A percentile compares a stretch with the other conserved stretches of the same genome.
Evolutionary conservation across 2,888 invertebrate species (phyloP).

Genomic region (Phengaris arion): DNA sequence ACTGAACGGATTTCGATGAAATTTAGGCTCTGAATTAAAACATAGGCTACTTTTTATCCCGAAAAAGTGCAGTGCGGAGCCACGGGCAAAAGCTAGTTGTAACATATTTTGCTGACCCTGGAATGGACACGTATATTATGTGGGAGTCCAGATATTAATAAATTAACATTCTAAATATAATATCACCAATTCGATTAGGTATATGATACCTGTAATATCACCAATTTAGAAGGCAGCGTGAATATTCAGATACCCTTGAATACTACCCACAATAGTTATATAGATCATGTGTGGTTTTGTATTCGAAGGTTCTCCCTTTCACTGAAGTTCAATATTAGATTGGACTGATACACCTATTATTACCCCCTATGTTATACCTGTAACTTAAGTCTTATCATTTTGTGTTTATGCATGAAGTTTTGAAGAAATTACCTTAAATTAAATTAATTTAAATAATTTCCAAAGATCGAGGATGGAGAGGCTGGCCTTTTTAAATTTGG

Average conservation of each 20-base stretch:
- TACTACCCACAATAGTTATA: conserved; percentile 16
- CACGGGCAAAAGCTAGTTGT: background rate
- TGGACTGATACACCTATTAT: background rate
- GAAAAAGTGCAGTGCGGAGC: no score
- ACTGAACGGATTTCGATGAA: no score
- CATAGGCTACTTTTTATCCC: no score
- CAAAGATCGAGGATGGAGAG: no score
- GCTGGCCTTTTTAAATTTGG: no score
- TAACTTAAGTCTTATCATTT: background rate
- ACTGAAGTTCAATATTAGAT: conserved; percentile 24
- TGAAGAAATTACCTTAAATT: no score
- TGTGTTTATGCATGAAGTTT: background rate
- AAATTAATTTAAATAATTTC: no score
- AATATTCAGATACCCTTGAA: conserved; percentile 11
- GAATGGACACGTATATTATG: background rate
- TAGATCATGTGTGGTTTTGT: conserved; percentile 12
- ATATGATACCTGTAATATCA: background rate
- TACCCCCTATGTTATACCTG: background rate
- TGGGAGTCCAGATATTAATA: conserved; percentile 8
- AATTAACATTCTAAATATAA: conserved; percentile 6
- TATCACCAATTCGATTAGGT: conserved; percentile 29
- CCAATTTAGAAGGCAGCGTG: conserved; percentile 8
- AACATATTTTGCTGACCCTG: background rate
- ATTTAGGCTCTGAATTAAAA: no score
- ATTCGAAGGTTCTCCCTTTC: conserved; percentile 23